A percentile compares a stretch with the other conserved stretches of the same genome.
Conservation (phyloP, 2,888 invertebrate species). For the Griposia aprilina region DNA sequence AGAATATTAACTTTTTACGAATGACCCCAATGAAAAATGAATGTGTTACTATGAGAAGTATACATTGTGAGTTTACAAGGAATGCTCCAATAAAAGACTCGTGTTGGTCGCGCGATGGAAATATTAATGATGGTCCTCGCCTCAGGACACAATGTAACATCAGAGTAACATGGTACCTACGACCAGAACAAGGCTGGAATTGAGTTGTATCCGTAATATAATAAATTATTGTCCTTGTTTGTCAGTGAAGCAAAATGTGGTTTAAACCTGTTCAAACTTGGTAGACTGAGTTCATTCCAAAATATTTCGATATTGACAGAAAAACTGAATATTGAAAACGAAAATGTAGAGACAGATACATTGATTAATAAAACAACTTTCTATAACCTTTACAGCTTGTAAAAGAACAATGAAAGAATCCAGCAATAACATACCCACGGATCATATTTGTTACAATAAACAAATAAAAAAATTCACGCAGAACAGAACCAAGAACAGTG, state of each 20-base stretch:
- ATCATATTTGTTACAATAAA: conserved; percentile 62
- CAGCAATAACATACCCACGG: conserved; percentile 32
- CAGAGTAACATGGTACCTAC: conserved; percentile 30
- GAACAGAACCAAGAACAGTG: conserved; percentile 73
- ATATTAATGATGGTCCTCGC: conserved; percentile 36
- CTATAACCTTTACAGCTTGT: neutral
- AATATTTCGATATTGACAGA: conserved; percentile 30
- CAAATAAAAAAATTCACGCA: conserved; percentile 69
- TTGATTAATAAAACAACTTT: conserved; percentile 26
- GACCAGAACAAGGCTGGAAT: conserved; percentile 55
- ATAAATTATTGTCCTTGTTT: conserved; percentile 70
- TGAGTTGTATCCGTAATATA: conserved; percentile 64
- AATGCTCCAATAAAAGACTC: conserved; percentile 45
- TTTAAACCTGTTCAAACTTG: conserved; percentile 53
- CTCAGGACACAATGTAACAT: conserved; percentile 29
- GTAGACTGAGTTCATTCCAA: conserved; percentile 20
- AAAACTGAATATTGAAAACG: conserved; percentile 9
- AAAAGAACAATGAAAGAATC: conserved; percentile 33
- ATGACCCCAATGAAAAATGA: conserved; percentile 29
- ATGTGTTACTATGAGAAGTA: conserved; percentile 36
- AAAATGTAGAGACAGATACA: neutral
- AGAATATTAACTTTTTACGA: conserved; percentile 56
- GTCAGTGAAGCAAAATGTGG: conserved; percentile 55
- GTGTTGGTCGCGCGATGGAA: conserved; percentile 45
- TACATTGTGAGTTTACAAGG: conserved; percentile 43